Conservation (phyloP, 2,113 vertebrate species). For the Rhabdornis inornatus region DNA sequence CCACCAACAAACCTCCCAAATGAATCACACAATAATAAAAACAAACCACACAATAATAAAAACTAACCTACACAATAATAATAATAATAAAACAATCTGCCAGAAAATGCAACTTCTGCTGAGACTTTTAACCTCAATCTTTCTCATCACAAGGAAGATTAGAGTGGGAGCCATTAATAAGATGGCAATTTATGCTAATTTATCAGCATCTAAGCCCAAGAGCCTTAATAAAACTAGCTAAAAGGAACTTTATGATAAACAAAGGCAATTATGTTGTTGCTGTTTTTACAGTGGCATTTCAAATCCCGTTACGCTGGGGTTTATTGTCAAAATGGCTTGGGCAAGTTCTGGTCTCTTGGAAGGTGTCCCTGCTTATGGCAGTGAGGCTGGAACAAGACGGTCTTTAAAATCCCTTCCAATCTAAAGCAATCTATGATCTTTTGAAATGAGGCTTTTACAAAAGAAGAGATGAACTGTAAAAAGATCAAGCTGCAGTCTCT, state of each 20-base stretch:
- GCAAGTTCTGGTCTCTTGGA: neutral
- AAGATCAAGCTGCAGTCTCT: neutral
- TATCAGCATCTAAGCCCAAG: constrained; percentile 3
- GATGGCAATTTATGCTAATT: constrained; percentile 34
- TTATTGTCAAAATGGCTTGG: neutral
- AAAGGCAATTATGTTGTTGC: constrained; percentile 1
- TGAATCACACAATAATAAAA: neutral
- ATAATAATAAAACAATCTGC: neutral
- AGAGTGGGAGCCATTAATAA: constrained; percentile 24
- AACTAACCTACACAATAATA: neutral
- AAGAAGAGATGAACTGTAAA: neutral
- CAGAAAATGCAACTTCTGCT: neutral
- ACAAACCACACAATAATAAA: neutral
- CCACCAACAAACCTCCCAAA: neutral
- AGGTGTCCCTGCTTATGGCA: neutral
- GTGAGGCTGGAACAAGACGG: neutral
- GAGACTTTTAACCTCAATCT: neutral
- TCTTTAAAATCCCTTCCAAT: neutral
- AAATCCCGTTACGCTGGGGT: neutral
- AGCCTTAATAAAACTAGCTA: constrained; percentile 22
- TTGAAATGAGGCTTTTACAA: neutral
- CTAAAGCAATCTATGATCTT: neutral
- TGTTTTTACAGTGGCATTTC: neutral
- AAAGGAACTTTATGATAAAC: constrained; percentile 6
- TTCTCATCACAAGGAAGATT: constrained; percentile 2